A percentile compares a stretch with the other conserved stretches of the same genome.
These are phyloP conservation scores for Julus scanicus DNA, from an alignment of 2,888 invertebrate genomes.

Conservation along the genomic window DNA sequence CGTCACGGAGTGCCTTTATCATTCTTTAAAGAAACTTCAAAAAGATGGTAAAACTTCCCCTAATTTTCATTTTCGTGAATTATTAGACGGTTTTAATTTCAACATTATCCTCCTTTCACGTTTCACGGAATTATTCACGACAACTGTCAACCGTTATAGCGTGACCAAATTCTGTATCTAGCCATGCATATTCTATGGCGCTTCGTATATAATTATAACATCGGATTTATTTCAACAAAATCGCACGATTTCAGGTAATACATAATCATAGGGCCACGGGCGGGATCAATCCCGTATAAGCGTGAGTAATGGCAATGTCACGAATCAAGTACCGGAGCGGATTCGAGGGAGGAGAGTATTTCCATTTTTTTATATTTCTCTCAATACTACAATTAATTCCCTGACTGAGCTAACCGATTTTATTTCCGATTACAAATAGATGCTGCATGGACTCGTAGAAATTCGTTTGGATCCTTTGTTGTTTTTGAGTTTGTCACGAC, in stretches of 20 bases:
- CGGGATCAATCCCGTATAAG: conserved; percentile 8
- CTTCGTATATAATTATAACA: not conserved
- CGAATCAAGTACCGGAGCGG: conserved; percentile 18
- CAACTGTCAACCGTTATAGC: not conserved
- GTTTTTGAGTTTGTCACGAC: not conserved
- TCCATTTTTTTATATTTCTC: not conserved
- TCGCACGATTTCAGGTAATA: not conserved
- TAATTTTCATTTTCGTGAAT: too few relatives aligned
- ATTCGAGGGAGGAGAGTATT: conserved; percentile 1
- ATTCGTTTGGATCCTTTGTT: not conserved
- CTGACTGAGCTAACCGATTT: conserved; percentile 22
- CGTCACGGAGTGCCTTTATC: too few relatives aligned
- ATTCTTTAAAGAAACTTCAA: too few relatives aligned
- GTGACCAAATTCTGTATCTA: not conserved
- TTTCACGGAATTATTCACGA: not conserved
- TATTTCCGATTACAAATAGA: not conserved
- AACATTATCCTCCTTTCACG: not conserved
- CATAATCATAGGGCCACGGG: not conserved
- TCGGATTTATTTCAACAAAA: not conserved
- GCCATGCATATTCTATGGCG: not conserved
- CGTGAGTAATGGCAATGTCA: conserved; percentile 42
- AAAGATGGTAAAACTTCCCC: too few relatives aligned
- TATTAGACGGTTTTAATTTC: too few relatives aligned
- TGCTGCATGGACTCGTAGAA: not conserved
- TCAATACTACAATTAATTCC: conserved; percentile 17